Base-by-base conservation (phyloP, 2,113 vertebrate species). In the Herpetotheres cachinnans region DNA sequence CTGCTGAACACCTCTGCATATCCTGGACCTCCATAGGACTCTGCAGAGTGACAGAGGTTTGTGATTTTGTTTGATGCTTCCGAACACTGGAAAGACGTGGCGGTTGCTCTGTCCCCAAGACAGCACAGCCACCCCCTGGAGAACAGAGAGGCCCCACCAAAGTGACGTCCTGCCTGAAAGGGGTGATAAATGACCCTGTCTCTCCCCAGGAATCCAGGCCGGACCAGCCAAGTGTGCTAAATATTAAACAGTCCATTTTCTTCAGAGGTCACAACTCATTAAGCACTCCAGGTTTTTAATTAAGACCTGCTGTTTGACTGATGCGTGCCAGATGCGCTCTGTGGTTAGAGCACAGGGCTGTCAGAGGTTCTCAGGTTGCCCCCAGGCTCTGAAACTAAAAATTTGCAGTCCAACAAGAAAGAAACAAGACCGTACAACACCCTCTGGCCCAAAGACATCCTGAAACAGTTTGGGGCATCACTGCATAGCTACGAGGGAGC, bases 101-200 rank as follows among this genome's bases (percentile, higher is more conserved):
- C 0, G 1, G 29, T 71, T 2, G 2, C 38, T 54, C 52, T 18
- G 13, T 17, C 47, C 47, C 54, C 3, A 3, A 36, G 20, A 44
- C 0, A 2, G 40, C 65, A 40, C 46, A 24, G 82, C 18, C 46
- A 82, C 2, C n/a, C 13, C n/a, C 52, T 34, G 47, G 16, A 40
- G 36, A 77, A 63, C 19, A 50, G 22, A 30, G 18, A 83, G 17
- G 10, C 20, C 69, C 29, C n/a, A 21, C 10, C 29, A 40, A 22
- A 1, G 2, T 1, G 19, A 79, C 21, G 24, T 70, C 40, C 67
- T 65, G 27, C 63, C 38, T 44, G 5, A 19, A 66, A 38, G 14
- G 34, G 46, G 58, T 18, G 10, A 62, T 5, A 46, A 61, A 50
- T 6, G 40, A 36, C 27, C 50, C 24, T 1, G 0, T 32, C 54